phyloP scores from a whole-genome alignment of 2,797 vertebrate genomes.

The Taeniopygia guttata region DNA sequence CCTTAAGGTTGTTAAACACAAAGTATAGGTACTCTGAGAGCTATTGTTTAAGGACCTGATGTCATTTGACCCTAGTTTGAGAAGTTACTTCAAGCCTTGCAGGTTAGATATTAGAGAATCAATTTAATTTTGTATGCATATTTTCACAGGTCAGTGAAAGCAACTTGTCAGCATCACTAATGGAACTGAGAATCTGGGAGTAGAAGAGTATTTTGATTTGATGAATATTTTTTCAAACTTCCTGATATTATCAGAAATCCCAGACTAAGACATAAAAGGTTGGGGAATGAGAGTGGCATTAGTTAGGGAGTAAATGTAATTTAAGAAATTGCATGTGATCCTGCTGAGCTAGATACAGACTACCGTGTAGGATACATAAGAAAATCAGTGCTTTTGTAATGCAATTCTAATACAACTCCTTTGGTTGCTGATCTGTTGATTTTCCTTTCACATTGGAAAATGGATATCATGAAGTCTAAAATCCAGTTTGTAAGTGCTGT shows the following conservation, averaged over 20 bases:
- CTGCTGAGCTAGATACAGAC: background rate
- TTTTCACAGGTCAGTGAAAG: constrained; percentile 14
- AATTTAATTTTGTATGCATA: background rate
- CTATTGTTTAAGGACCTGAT: background rate
- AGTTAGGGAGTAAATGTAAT: background rate
- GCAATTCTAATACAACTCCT: accelerated
- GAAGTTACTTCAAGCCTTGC: background rate
- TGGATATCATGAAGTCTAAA: background rate
- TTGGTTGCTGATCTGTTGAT: background rate
- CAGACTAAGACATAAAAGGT: background rate
- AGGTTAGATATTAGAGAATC: background rate
- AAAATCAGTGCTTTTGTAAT: background rate
- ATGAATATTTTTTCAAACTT: background rate
- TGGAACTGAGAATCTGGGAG: background rate
- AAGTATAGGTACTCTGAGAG: background rate
- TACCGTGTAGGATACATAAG: background rate
- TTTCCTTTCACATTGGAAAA: background rate
- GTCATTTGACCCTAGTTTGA: background rate
- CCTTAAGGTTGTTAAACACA: background rate
- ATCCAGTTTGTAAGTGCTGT: background rate
- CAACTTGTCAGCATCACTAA: background rate
- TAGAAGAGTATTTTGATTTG: background rate
- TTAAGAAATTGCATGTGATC: background rate
- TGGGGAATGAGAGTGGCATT: accelerated
- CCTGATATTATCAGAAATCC: background rate